Conservation (phyloP, 2,797 vertebrate genomes). For the Apogon hyalosoma region DNA sequence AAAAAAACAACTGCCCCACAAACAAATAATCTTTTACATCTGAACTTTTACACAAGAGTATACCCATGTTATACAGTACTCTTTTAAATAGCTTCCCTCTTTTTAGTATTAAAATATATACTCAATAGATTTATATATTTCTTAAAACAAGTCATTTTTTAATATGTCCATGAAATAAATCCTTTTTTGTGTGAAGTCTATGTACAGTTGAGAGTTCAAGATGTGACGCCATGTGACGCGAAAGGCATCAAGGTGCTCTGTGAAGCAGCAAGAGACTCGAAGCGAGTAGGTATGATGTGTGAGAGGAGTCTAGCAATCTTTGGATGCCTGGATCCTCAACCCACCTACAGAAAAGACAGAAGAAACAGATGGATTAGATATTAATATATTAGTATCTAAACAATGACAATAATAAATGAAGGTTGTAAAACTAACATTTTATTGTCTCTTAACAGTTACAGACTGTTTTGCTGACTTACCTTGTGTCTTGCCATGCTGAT, state of each 20-base stretch:
- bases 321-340: slow-evolving; percentile 82
- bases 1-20: slow-evolving; percentile 55
- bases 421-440: neutral
- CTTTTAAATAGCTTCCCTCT: slow-evolving; percentile 90
- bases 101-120: slow-evolving; percentile 90
- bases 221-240: slow-evolving; percentile 41
- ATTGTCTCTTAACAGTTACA: neutral
- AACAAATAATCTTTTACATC: slow-evolving; percentile 84
- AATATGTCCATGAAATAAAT: slow-evolving; percentile 83
- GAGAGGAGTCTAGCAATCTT: slow-evolving; percentile 83
- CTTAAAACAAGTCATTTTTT: slow-evolving; percentile 76
- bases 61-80: slow-evolving; percentile 89
- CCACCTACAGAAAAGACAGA: slow-evolving; percentile 75
- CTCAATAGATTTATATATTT: slow-evolving; percentile 87
- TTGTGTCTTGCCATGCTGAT: slow-evolving; percentile 77
- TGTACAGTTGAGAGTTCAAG: slow-evolving; percentile 80
- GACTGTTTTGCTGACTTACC: slow-evolving; percentile 60
- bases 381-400: slow-evolving; percentile 5
- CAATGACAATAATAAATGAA: neutral
- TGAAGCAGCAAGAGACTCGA: slow-evolving; percentile 65
- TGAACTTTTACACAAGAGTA: slow-evolving; percentile 86
- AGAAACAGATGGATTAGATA: slow-evolving; percentile 39
- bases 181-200: slow-evolving; percentile 75
- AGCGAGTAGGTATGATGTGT: slow-evolving; percentile 37
- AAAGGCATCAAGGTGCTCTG: slow-evolving; percentile 57